Percentiles rank a stretch among this genome's conserved stretches.
phyloP scores from a whole-genome alignment of 2,113 vertebrate species.

The Ictalurus punctatus region DNA sequence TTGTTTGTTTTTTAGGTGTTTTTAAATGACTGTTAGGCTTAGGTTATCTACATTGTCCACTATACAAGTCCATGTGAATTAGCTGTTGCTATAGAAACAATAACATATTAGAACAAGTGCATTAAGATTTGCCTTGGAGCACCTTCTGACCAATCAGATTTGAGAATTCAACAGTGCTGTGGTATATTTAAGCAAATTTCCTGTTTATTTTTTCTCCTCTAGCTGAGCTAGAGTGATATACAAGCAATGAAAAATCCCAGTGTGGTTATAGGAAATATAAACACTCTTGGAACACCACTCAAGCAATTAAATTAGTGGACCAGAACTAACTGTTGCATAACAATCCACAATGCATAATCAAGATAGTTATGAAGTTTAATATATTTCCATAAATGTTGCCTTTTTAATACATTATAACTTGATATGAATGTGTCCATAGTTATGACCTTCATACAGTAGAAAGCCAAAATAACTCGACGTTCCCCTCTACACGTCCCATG shows the following conservation, averaged over 20 bases:
- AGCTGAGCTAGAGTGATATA: not conserved
- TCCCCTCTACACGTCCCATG: not conserved
- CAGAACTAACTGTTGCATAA: not conserved
- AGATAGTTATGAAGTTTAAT: not conserved
- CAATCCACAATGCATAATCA: not conserved
- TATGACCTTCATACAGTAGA: too few species aligned
- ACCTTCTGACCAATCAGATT: not conserved
- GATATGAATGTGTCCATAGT: not conserved
- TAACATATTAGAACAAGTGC: not conserved
- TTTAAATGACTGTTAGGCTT: not conserved
- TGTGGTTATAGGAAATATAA: not conserved
- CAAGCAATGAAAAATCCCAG: not conserved
- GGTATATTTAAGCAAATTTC: not conserved
- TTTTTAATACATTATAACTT: not conserved
- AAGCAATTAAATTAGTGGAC: not conserved
- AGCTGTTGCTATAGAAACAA: not conserved
- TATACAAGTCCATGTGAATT: not conserved
- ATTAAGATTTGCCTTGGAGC: not conserved
- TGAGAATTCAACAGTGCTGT: not conserved
- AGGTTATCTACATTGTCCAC: not conserved
- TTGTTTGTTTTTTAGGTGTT: too few species aligned
- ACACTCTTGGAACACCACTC: not conserved
- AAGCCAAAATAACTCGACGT: not conserved
- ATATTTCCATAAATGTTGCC: not conserved
- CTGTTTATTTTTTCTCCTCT: not conserved